These are phyloP conservation scores for Hydra vulgaris DNA, from an alignment of 30 jellyfish, hydroid and myxozoan genomes.

Conservation along the genomic window DNA sequence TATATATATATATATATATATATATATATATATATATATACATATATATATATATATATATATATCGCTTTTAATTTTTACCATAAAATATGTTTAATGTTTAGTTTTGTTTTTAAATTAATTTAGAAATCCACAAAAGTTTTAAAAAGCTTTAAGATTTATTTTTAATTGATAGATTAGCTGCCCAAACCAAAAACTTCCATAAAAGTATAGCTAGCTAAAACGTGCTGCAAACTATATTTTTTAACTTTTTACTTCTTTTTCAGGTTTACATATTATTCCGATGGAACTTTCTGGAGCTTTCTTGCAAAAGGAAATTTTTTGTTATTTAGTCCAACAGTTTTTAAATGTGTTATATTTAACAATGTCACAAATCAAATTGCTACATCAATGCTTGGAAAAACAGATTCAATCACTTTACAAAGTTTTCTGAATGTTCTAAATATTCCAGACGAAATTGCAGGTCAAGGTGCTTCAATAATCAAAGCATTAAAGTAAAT, in stretches of 20 bases:
- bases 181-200: no score
- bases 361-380: slow-evolving; percentile 31
- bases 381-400: slow-evolving; percentile 18
- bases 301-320: slow-evolving; percentile 77
- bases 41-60: no score
- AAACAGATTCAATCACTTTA: slow-evolving; percentile 37
- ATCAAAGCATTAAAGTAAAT: slow-evolving; percentile 54
- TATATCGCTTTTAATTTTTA: no score
- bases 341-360: slow-evolving; percentile 48
- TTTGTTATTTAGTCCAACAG: slow-evolving; percentile 46
- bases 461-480: slow-evolving; percentile 37
- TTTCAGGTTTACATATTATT: slow-evolving; percentile 69
- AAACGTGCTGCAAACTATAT: no score
- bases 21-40: no score
- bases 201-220: no score
- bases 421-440: slow-evolving; percentile 54
- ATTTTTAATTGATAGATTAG: no score
- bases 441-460: slow-evolving; percentile 33
- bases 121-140: no score
- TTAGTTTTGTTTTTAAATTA: no score
- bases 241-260: not conserved
- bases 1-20: no score
- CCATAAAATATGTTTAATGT: no score
- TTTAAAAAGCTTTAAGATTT: no score
- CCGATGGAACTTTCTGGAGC: slow-evolving; percentile 79